Conservation (phyloP, 2,797 vertebrate genomes). For the Eurystomus glaucurus region DNA sequence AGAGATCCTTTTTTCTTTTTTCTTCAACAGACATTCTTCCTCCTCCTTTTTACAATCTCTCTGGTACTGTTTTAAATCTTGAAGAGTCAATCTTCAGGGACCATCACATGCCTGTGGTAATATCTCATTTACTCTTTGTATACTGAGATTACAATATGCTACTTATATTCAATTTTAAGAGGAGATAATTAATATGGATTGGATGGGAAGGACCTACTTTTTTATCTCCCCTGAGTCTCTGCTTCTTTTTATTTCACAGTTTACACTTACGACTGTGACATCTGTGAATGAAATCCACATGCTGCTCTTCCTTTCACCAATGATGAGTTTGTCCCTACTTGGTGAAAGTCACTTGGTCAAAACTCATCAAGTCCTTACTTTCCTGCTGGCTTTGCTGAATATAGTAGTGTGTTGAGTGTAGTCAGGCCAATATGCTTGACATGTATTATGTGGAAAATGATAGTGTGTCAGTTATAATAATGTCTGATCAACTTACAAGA, state of each 20-base stretch:
- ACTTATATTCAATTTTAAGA: constrained; percentile 12
- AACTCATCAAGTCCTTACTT: not conserved
- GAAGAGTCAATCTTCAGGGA: constrained; percentile 24
- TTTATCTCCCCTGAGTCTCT: not conserved
- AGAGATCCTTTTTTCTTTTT: not conserved
- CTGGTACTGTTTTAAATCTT: not conserved
- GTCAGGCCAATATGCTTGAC: not conserved
- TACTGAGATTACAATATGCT: not conserved
- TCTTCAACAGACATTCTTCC: not conserved
- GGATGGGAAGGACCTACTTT: not conserved
- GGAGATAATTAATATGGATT: constrained; percentile 16
- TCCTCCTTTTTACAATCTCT: not conserved
- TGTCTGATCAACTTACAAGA: not conserved
- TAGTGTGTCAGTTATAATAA: not conserved
- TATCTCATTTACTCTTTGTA: not conserved
- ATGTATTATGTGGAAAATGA: not conserved
- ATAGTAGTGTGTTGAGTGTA: not conserved
- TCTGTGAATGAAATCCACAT: not conserved
- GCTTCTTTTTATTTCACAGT: constrained; percentile 17
- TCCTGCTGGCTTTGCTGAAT: not conserved
- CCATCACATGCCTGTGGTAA: not conserved
- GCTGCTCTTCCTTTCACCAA: not conserved
- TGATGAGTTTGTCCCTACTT: not conserved
- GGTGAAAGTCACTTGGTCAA: not conserved
- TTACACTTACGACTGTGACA: not conserved